Evolutionary conservation across 1,140 invertebrate genomes (phyloP).

Genomic region (Stenopsyche tienmushanensis): DNA sequence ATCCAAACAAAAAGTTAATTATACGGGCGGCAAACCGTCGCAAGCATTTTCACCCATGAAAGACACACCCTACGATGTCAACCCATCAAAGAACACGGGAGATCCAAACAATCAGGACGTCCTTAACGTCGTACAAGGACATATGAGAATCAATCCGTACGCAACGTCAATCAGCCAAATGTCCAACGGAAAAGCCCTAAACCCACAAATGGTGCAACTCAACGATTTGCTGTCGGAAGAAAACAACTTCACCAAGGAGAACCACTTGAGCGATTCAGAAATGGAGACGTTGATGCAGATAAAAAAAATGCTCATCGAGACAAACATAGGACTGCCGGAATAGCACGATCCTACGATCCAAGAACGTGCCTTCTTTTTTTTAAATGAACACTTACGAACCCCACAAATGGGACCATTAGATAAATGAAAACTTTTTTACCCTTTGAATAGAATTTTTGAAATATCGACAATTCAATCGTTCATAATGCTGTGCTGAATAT

Average conservation of each 20-base stretch:
- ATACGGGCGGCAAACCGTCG: neutral
- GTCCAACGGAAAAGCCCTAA: slow-evolving; percentile 27
- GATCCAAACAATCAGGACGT: slow-evolving; percentile 48
- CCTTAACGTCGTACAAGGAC: slow-evolving; percentile 55
- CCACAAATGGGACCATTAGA: neutral
- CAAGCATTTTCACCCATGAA: slow-evolving; percentile 54
- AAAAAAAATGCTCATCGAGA: slow-evolving; percentile 39
- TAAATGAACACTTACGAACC: no score
- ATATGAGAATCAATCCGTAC: slow-evolving; percentile 55
- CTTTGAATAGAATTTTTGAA: neutral
- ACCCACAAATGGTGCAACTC: slow-evolving; percentile 29
- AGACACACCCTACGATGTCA: slow-evolving; percentile 57
- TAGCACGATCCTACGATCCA: no score
- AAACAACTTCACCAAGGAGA: slow-evolving; percentile 8
- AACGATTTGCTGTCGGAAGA: slow-evolving; percentile 6
- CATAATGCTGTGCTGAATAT: no score
- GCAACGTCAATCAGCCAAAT: slow-evolving; percentile 30
- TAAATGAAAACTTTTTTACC: neutral
- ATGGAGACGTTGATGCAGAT: slow-evolving; percentile 33
- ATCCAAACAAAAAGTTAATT: neutral
- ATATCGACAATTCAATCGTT: no score
- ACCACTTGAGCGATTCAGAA: slow-evolving; percentile 17
- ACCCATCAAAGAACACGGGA: slow-evolving; percentile 41
- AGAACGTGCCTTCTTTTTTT: no score
- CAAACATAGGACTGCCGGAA: slow-evolving; percentile 37